These are phyloP conservation scores for Ceratitis capitata DNA, from an alignment of 1,140 invertebrate species.

Conservation along the genomic window DNA sequence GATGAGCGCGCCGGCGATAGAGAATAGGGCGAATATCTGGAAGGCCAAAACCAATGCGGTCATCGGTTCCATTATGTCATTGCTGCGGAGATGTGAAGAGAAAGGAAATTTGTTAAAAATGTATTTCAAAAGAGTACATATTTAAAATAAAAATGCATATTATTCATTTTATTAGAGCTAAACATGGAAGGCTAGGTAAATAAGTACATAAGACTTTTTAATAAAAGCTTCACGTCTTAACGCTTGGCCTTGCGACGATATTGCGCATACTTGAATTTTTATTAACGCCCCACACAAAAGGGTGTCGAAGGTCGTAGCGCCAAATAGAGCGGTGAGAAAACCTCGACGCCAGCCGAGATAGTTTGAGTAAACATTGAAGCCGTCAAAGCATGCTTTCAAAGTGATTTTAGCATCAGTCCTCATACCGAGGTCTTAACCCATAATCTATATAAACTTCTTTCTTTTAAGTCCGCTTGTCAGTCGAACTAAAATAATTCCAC, in stretches of 20 bases:
- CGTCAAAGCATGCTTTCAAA: no score
- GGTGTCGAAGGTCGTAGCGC: neutral
- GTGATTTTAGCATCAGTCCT: no score
- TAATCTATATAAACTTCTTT: neutral
- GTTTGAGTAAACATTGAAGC: no score
- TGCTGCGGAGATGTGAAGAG: constrained; percentile 48
- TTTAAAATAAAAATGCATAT: no score
- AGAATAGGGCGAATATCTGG: constrained; percentile 80
- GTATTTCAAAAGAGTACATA: no score
- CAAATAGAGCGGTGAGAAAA: neutral
- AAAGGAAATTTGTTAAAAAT: neutral
- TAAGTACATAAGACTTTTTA: no score
- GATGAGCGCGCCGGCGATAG: constrained; percentile 79
- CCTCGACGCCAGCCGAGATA: no score
- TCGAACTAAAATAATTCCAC: neutral
- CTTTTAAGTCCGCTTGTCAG: no score
- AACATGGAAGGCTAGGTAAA: no score
- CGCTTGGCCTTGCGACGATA: neutral
- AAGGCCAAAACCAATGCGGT: constrained; percentile 80
- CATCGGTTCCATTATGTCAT: constrained; percentile 76
- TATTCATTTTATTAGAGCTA: no score
- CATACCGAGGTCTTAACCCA: neutral
- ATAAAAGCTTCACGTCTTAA: no score
- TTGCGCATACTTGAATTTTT: neutral
- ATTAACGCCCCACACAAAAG: neutral